Evolutionary conservation across 2,113 vertebrate genomes (phyloP).

Genomic region (Brachionichthys hirsutus): DNA sequence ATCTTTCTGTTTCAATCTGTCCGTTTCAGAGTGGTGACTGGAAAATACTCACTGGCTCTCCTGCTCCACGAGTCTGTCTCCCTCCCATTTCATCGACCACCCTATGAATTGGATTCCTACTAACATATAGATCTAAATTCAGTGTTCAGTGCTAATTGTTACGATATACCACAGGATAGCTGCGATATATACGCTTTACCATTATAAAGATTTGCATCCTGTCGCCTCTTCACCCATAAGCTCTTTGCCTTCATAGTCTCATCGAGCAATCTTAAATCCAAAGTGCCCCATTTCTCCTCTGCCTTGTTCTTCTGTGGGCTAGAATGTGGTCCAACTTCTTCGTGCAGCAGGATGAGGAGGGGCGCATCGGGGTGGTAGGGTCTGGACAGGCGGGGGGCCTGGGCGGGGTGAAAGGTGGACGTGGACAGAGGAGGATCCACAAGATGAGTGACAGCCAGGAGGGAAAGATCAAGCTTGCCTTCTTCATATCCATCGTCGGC

Average conservation of each 20-base stretch:
- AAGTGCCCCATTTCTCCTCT: neutral
- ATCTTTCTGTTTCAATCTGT: slow-evolving; percentile 62
- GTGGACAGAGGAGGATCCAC: slow-evolving; percentile 65
- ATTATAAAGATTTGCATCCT: neutral
- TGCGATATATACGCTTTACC: slow-evolving; percentile 7
- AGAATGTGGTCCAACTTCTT: slow-evolving; percentile 92
- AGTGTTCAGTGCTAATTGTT: slow-evolving; percentile 24
- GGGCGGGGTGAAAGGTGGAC: slow-evolving; percentile 50
- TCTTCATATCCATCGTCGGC: slow-evolving; percentile 80
- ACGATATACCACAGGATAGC: slow-evolving; percentile 14
- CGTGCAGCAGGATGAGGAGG: slow-evolving; percentile 81
- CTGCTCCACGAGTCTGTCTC: slow-evolving; percentile 41
- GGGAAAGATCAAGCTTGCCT: slow-evolving; percentile 84
- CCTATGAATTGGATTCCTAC: slow-evolving; percentile 14
- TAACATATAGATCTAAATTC: slow-evolving; percentile 32
- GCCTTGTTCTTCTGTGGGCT: slow-evolving; percentile 3
- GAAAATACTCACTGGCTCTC: slow-evolving; percentile 52
- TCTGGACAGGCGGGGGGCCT: slow-evolving; percentile 53
- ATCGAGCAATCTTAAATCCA: slow-evolving; percentile 4
- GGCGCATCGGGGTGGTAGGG: slow-evolving; percentile 65
- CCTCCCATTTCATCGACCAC: slow-evolving; percentile 40
- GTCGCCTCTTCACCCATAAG: neutral
- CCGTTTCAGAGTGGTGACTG: slow-evolving; percentile 55
- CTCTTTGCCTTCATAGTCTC: slow-evolving; percentile 3
- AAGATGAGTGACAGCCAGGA: slow-evolving; percentile 83